Evolutionary conservation across 2,113 vertebrate species (phyloP), one percentile per base, ranked within the genome.

Genomic region (Hyperopisus bebe): DNA sequence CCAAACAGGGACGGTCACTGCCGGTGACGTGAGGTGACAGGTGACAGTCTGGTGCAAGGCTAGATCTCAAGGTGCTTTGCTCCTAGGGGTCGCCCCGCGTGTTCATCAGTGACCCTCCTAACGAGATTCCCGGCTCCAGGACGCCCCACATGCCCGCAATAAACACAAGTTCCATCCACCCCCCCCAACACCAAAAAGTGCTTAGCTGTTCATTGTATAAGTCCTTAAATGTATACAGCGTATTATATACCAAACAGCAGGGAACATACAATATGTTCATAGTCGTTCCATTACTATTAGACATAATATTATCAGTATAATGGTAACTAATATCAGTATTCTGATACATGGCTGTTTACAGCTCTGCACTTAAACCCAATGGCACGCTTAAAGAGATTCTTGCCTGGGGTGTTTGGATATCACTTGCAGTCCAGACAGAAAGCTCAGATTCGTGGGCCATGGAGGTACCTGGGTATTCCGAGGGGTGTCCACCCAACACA

Each of bases 61-160:
- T 21, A 21, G 19, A 55, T 9, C 48, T 86, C 42, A n/a, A 13
- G 46, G 50, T 42, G 47, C 53, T 90, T 80, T 8, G 48, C 74
- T 90, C 86, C 46, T 88, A 90, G 80, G 90, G 89, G 90, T 89
- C 88, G 85, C 90, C 87, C 88, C 46, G 55, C 62, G 48, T 90
- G 88, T 90, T 90, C 90, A 90, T 90, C 91, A 87, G 88, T n/a
- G 66, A 15, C 80, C 31, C 90, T 84, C 90, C 90, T 88, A 90
- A 91, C 85, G 89, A 90, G 89, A 74, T 82, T 88, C 55, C 70
- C 88, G 42, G 15, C 74, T 39, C 15, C 31, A 53, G 35, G 19
- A 31, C 11, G 17, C 3, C 53, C 5, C 48, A 35, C 15, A 4
- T 39, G 42, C 84, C 83, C 47, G 19, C 35, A 39, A 80, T 39